Evolutionary conservation across 2,888 invertebrate species (phyloP).

Genomic region (Cataglyphis cursor): DNA sequence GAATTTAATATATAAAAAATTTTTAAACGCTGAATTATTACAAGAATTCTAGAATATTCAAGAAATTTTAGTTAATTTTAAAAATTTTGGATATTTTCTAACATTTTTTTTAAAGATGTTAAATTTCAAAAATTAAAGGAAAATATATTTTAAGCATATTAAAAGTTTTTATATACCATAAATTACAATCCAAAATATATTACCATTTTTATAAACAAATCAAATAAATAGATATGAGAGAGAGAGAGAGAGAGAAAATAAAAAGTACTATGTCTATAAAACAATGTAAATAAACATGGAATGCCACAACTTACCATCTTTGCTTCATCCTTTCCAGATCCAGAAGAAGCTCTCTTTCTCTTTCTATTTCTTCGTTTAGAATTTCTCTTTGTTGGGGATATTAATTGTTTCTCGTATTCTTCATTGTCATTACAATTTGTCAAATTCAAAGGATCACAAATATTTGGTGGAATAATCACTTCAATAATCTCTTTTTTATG

Average conservation of each 20-base stretch:
- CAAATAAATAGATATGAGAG: not conserved
- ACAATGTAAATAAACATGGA: not conserved
- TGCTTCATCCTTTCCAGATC: slow-evolving; percentile 86
- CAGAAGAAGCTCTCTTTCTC: slow-evolving; percentile 88
- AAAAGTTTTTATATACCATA: not conserved
- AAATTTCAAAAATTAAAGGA: not conserved
- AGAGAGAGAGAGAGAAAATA: not conserved
- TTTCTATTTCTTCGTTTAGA: slow-evolving; percentile 90
- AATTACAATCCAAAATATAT: not conserved
- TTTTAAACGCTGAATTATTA: not conserved
- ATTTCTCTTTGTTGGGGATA: slow-evolving; percentile 90
- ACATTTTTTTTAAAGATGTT: not conserved
- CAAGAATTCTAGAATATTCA: not conserved
- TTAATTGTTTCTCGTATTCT: slow-evolving; percentile 93
- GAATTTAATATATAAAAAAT: not conserved
- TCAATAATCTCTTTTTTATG: slow-evolving; percentile 94
- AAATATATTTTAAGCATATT: not conserved
- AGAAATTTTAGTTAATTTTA: not conserved
- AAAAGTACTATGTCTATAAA: not conserved
- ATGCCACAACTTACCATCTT: slow-evolving; percentile 22
- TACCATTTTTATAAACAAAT: not conserved
- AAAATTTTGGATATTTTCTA: not conserved
- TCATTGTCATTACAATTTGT: slow-evolving; percentile 91
- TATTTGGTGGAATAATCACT: slow-evolving; percentile 97
- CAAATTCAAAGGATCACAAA: slow-evolving; percentile 96